Base-by-base conservation (phyloP, 2,113 vertebrate genomes). In the Hemicordylus capensis region DNA sequence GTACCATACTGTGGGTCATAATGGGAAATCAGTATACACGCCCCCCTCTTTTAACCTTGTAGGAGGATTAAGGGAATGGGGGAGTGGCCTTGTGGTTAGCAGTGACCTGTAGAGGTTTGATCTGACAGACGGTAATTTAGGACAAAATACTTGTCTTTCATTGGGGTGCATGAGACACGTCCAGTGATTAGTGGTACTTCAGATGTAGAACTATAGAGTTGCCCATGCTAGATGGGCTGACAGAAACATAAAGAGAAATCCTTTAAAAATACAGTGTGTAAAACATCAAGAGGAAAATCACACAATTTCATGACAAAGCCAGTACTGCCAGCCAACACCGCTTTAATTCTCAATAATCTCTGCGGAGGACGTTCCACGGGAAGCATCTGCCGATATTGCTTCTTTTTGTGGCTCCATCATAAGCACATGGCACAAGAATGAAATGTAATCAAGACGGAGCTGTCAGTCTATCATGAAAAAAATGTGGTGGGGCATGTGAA, bases 1-100 rank as follows among this genome's bases (percentile, higher is more conserved):
- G 92, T 93, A 84, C 83, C 92, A 91, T 81, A 88, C 89, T 89
- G 92, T 22, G 91, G 87, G 76, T 75, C 28, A 5, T 91, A 94
- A 95, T 79, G 75, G 90, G 70, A 77, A 80, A 83, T 87, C 19
- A 61, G 48, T 51, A 61, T 54, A 59, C 37, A 79, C 87, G 75
- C 85, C 85, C 72, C n/a, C 87, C 70, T 93, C 88, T 89, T 92
- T 88, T 90, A 84, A 51, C 3, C 4, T 70, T 88, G 81, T 79
- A 89, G 59, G 83, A 76, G 82, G 31, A 85, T 61, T 86, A 79
- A 88, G 90, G 85, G 81, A 89, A 64, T 17, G 67, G n/a, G 20
- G 64, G 75, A 72, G 69, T 76, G 84, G 83, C 34, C 1, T 12
- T 1, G 56, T 4, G 0, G 19, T n/a, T 48, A 10, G 56, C 64